Base-by-base conservation (phyloP, 2,888 invertebrate genomes). In the Tupiocoris notatus region DNA sequence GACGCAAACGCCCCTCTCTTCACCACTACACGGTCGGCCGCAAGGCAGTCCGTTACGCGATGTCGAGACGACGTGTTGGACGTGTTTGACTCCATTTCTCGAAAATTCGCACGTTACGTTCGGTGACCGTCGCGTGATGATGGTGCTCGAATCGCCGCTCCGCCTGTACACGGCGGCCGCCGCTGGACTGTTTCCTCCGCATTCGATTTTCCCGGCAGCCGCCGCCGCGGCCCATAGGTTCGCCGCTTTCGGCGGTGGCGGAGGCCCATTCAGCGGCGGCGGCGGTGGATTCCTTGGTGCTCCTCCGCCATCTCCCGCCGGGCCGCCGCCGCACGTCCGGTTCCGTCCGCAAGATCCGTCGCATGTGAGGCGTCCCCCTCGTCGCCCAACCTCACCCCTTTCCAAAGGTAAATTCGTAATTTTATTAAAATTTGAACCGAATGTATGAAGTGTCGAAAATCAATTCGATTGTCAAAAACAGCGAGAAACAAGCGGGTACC, bases 271-370 rank as follows among this genome's bases (percentile, higher is more conserved):
- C 75, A 65, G 64, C 21, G 21, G 64, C 75, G 75, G 75, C n/a
- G 21, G 64, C 18, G 66, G 24, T 21, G 80, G 79, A 81, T 84
- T 78, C 83, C 83, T 84, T 9, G 85, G 84, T 78, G 83, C 84
- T 80, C 79, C 82, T 78, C 81, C 76, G 81, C 80, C 76, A 80
- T 77, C 70, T 78, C 85, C 80, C 86, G 86, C 76, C 39, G 39
- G 39, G 6, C 39, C 39, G 75, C 80, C 63, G 67, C 24, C 68
- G 71, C 62, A 79, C 68, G 9, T 77, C 77, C 67, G 71, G 62
- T 62, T 70, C 67, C 63, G 64, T 39, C 75, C 73, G 21, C 71
- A 75, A 74, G 73, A 77, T 67, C 57, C 79, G 39, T 12, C 3
- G 39, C 39, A 39, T 54, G 6, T 76, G 77, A 63, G 71, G 59